Conservation (phyloP, 2,888 invertebrate species). For the Furcula furcula region DNA sequence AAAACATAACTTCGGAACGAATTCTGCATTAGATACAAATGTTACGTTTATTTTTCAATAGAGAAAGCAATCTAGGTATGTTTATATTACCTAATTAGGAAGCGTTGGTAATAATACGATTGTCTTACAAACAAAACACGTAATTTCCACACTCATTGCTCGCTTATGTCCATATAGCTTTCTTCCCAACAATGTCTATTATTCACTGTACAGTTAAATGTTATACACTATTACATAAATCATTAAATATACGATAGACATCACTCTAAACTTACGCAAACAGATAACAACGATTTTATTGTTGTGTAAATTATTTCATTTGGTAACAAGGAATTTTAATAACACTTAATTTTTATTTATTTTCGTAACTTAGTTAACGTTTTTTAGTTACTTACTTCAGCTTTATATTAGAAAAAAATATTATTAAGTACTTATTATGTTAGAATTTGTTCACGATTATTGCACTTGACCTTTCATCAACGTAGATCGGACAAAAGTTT, state of each 20-base stretch:
- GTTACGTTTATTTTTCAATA: constrained; percentile 46
- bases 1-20: constrained; percentile 47
- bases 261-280: constrained; percentile 32
- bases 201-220: constrained; percentile 25
- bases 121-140: constrained; percentile 12
- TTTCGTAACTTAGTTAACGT: no score
- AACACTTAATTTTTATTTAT: constrained; percentile 10
- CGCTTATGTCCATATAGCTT: constrained; percentile 16
- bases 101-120: constrained; percentile 22
- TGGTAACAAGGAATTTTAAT: constrained; percentile 15
- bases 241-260: constrained; percentile 30
- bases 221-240: constrained; percentile 26
- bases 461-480: not conserved
- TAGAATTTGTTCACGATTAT: not conserved
- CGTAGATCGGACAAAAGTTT: not conserved
- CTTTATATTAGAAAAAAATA: no score
- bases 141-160: no score
- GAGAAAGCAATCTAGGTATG: constrained; percentile 38
- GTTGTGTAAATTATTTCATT: constrained; percentile 23
- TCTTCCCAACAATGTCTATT: constrained; percentile 25
- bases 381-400: not conserved
- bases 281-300: constrained; percentile 19
- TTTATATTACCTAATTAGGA: constrained; percentile 45
- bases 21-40: constrained; percentile 55
- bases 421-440: no score